Base-by-base conservation (phyloP, 2,888 invertebrate genomes). In the Camponotus fellah region DNA sequence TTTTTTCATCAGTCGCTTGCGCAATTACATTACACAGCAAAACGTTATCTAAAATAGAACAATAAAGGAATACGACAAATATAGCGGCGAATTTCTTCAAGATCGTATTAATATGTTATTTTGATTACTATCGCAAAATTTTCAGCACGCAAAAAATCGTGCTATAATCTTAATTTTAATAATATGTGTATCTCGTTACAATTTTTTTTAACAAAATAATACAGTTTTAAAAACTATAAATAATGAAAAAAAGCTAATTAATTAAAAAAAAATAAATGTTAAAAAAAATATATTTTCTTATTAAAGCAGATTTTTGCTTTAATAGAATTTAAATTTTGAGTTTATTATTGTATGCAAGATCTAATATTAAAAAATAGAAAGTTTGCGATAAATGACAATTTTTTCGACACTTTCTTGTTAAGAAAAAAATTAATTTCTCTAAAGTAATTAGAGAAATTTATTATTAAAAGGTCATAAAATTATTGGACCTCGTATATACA, bases 61-160 rank as follows among this genome's bases (percentile, higher is more conserved):
- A 84, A 89, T 79, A 46, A 86, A 86, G 85, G 85, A 83, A 82
- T 75, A 49, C n/a, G 87, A 49, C 77, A 84, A 77, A 83, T 83
- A 60, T 49, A 62, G 64, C 32, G 74, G 66, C 72, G 65, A 83
- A 53, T 84, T 77, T 71, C 68, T 79, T 75, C 21, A 82, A 79
- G 83, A 26, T 82, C 85, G 88, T 72, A n/a, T n/a, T n/a, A 86
- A 84, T 80, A 72, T 84, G 82, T 37, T 58, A 64, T 75, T 79
- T 84, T 69, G 80, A 76, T 53, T 65, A 34, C 43, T 34, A 77
- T 26, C 12, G 53, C 26, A 81, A 81, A 81, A 82, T 80, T 71
- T 74, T 37, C 62, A 58, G 79, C 88, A 86, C 83, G 89, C 82
- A 81, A 89, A 26, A 26, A 0, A 60, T 60, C 71, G 8, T 77